phyloP scores from a whole-genome alignment of 2,113 vertebrate genomes.

The Salminus brasiliensis region DNA sequence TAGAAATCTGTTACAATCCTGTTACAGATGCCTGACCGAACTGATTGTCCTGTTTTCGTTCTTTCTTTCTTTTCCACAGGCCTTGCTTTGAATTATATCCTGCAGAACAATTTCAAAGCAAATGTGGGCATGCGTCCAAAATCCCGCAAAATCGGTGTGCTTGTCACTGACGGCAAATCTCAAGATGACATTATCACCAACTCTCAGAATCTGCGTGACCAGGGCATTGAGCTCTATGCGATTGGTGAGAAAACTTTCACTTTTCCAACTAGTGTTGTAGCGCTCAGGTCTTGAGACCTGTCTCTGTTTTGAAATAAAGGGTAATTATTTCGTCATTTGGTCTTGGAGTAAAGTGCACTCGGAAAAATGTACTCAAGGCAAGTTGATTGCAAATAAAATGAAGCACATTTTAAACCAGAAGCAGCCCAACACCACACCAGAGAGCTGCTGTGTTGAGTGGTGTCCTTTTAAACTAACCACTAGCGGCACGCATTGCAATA shows the following conservation, averaged over 20 bases:
- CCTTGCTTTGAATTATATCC: slow-evolving; percentile 92
- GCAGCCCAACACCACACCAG: too few relatives aligned
- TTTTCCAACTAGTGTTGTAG: not conserved
- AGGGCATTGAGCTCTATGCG: slow-evolving; percentile 90
- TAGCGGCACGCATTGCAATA: too few relatives aligned
- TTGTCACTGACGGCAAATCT: slow-evolving; percentile 97
- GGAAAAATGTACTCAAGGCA: too few relatives aligned
- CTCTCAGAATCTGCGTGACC: slow-evolving; percentile 85
- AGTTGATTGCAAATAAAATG: too few relatives aligned
- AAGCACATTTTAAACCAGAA: too few relatives aligned
- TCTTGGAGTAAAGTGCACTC: too few relatives aligned
- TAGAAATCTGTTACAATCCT: not conserved
- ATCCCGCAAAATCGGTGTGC: slow-evolving; percentile 91
- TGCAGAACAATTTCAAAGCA: slow-evolving; percentile 89
- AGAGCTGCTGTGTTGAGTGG: too few relatives aligned
- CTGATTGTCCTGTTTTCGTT: not conserved
- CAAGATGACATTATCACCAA: slow-evolving; percentile 88
- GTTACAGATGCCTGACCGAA: too few relatives aligned
- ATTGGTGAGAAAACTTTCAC: slow-evolving; percentile 78
- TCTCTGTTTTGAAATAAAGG: too few relatives aligned
- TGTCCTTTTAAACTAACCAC: too few relatives aligned
- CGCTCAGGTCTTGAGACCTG: too few relatives aligned
- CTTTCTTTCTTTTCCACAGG: slow-evolving; percentile 71
- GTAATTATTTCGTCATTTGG: too few relatives aligned
- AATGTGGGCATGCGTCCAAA: slow-evolving; percentile 87